These are phyloP conservation scores for Mormyrus hasselquistii DNA, from an alignment of 2,797 vertebrate species.

Conservation along the genomic window DNA sequence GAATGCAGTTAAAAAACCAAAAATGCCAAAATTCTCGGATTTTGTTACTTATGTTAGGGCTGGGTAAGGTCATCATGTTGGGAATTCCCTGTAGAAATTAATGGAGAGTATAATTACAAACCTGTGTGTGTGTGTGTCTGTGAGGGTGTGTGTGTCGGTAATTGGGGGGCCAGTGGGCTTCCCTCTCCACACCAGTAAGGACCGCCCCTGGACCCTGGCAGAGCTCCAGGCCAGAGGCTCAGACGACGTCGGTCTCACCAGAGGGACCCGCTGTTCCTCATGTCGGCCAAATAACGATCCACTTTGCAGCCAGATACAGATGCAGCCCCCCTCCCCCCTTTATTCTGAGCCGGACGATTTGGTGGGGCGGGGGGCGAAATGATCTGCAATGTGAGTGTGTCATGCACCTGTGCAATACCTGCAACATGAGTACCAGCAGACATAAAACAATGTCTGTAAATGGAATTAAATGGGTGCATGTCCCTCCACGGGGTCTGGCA, in stretches of 20 bases:
- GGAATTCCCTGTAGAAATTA: neutral
- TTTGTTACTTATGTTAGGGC: neutral
- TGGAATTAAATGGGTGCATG: neutral
- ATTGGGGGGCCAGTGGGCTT: neutral
- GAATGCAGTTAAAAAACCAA: neutral
- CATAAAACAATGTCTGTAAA: neutral
- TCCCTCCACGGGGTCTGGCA: neutral
- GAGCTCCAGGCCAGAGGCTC: neutral
- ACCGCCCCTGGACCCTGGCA: neutral
- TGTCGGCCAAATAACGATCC: slow-evolving; percentile 45
- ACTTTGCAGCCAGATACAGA: slow-evolving; percentile 19
- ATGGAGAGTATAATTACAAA: neutral
- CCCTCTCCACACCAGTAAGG: neutral
- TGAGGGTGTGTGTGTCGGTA: neutral
- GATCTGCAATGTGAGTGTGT: neutral
- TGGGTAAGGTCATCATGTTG: neutral
- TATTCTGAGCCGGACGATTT: neutral
- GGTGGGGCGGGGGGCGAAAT: neutral
- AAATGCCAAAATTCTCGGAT: neutral
- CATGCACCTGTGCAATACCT: neutral
- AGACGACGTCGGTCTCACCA: neutral
- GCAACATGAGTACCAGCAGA: neutral
- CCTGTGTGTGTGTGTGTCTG: neutral
- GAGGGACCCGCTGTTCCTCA: neutral
- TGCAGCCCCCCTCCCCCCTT: neutral